Conservation (phyloP, 2,113 vertebrate species). For the Azemiops feae region DNA sequence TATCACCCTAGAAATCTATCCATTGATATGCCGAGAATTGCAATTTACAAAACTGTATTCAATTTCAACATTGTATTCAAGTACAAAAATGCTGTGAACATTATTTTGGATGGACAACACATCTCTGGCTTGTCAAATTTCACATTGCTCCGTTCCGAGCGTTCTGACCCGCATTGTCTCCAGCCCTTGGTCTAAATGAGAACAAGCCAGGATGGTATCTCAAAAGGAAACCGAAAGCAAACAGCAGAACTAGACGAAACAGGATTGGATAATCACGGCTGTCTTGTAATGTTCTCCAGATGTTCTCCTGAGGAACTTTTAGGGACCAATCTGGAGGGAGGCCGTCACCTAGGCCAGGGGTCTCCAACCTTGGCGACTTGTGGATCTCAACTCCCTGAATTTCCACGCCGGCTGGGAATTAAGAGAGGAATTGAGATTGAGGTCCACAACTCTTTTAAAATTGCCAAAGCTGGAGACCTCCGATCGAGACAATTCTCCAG, state of each 20-base stretch:
- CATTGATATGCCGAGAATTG: accelerated
- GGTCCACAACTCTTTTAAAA: background rate
- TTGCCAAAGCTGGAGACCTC: background rate
- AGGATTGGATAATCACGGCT: background rate
- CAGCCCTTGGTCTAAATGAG: background rate
- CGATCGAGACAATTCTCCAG: background rate
- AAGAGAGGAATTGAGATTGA: too few species aligned
- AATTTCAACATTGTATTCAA: background rate
- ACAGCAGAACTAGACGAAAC: background rate
- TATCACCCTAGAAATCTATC: background rate
- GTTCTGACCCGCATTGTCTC: background rate
- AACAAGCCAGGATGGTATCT: background rate
- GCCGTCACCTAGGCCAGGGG: too few species aligned
- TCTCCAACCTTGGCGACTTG: too few species aligned
- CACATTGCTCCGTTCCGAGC: background rate
- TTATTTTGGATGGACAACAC: background rate
- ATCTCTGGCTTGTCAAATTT: background rate
- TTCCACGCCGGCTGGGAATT: too few species aligned
- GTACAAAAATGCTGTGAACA: background rate
- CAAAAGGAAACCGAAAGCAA: background rate
- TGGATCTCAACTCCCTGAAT: too few species aligned
- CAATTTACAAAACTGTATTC: background rate
- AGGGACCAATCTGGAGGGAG: too few species aligned
- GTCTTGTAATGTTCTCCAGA: background rate
- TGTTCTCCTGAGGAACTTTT: too few species aligned